Base-by-base conservation (phyloP, 2,888 invertebrate species). In the Lycophotia porphyrea region DNA sequence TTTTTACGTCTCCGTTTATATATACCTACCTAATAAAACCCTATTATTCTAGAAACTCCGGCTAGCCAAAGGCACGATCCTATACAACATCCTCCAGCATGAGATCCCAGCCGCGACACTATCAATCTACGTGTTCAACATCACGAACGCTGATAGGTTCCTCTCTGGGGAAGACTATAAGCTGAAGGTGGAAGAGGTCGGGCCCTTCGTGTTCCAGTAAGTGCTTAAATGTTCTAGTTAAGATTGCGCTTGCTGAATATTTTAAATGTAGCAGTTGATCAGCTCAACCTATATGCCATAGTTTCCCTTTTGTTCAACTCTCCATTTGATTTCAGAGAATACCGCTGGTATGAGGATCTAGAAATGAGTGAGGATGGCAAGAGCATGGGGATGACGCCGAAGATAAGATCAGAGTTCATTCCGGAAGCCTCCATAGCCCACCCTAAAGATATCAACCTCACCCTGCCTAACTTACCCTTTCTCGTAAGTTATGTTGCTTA, bases 181-280 rank as follows among this genome's bases (percentile, higher is more conserved):
- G 86, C 91, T 98, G 67, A 97, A 97, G 80, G 85, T 98, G 2
- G 90, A 97, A 64, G 98, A 98, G 95, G 92, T 98, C 31, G 98
- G 98, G 0, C 98, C 98, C 0, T 98, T 98, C 90, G 97, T 98
- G 55, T 99, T 98, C 93, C 97, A 97, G 98, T 98, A 93, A 97
- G 97, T 90, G 1, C 42, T 61, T 1, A 27, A n/a, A 7, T 24
- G 47, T 49, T 73, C 3, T 34, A 5, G 21, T 1, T 36, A 61
- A 49, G 13, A 31, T 60, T 31, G 31, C 9, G 0, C 21, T 60
- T 60, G 60, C 11, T 21, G 21, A 21, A 31, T 31, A 21, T 21
- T 34, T 21, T 60, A 9, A 21, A 31, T 34, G 31, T 34, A 31
- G 21, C 58, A 60, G 34, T 9, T 31, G 4, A 31, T 34, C 8